Evolutionary conservation across 2,888 invertebrate genomes (phyloP).

Genomic region (Pollenia griseotomentosa): DNA sequence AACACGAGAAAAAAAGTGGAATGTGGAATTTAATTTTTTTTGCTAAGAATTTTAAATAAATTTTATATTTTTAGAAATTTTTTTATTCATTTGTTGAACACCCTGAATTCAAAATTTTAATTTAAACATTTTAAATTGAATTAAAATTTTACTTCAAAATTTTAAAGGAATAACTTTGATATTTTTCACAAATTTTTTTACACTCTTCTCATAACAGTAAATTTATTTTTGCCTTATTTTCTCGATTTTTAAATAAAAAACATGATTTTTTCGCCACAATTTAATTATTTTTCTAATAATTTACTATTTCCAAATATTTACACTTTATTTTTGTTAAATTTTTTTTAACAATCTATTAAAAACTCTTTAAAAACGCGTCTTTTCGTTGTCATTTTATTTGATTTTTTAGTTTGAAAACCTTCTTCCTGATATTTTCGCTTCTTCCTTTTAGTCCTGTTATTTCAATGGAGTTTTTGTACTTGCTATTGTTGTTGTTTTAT

Average conservation of each 20-base stretch:
- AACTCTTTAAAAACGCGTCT: background rate
- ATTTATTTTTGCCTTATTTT: too few relatives aligned
- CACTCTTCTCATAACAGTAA: too few relatives aligned
- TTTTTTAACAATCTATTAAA: background rate
- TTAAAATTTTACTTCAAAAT: too few relatives aligned
- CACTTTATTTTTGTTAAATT: background rate
- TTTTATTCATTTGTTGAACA: background rate
- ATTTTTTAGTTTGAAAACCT: background rate
- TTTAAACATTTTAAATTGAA: too few relatives aligned
- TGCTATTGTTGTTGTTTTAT: constrained; percentile 48
- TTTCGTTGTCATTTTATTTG: constrained; percentile 5
- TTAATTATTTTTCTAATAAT: too few relatives aligned
- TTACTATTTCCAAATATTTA: background rate
- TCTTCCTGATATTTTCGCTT: background rate
- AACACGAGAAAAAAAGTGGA: constrained; percentile 45
- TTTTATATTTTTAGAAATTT: background rate
- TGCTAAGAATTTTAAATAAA: background rate
- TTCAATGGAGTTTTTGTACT: constrained; percentile 37
- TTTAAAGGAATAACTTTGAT: too few relatives aligned
- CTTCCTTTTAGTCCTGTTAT: constrained; percentile 39
- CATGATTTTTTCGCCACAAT: too few relatives aligned
- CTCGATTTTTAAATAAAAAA: too few relatives aligned
- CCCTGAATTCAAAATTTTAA: too few relatives aligned
- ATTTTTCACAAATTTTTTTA: too few relatives aligned
- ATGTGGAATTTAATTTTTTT: constrained; percentile 53